Base-by-base conservation (phyloP, 2,797 vertebrate species). In the Craterocephalus amniculus region DNA sequence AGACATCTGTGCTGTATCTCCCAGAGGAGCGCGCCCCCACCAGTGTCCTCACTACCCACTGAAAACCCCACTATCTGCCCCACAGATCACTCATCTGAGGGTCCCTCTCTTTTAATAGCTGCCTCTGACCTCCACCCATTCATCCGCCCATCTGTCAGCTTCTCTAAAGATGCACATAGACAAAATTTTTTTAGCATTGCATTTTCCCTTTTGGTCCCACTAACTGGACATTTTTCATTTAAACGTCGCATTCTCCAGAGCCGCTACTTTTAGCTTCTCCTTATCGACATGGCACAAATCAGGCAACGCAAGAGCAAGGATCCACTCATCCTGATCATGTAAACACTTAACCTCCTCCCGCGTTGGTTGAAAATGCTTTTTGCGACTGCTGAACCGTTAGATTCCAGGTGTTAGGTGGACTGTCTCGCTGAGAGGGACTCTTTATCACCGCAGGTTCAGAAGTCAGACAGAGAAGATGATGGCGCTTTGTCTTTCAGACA, bases 1-100 rank as follows among this genome's bases (percentile, higher is more conserved):
- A 87, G 83, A 91, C 91, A 91, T 92, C 89, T 92, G 88, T 80
- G 83, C 88, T 88, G 85, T 80, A 81, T 87, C 86, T 88, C 83
- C 72, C 62, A 66, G 78, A 74, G 55, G 74, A 74, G 13, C 74
- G 65, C 34, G 63, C 80, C 40, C 58, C 29, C 40, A 7, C 43
- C 52, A 26, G 67, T 11, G 4, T 34, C 27, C 6, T 59, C 67
- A 67, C 67, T 74, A 64, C 26, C 65, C 69, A 65, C 34, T 75
- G 61, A 77, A 67, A 56, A 31, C 45, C 68, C 43, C 54, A 20
- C 38, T 32, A 57, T 49, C 58, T 70, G 71, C 63, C 72, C 74
- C 63, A 55, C 49, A 73, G 64, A 80, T 63, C 69, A 29, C 59
- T 70, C 70, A 52, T 57, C 71, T 66, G 68, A 35, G 52, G 60